phyloP scores from a whole-genome alignment of 35 echinoderm and acorn worm genomes.

The Ophioderma brevispina region DNA sequence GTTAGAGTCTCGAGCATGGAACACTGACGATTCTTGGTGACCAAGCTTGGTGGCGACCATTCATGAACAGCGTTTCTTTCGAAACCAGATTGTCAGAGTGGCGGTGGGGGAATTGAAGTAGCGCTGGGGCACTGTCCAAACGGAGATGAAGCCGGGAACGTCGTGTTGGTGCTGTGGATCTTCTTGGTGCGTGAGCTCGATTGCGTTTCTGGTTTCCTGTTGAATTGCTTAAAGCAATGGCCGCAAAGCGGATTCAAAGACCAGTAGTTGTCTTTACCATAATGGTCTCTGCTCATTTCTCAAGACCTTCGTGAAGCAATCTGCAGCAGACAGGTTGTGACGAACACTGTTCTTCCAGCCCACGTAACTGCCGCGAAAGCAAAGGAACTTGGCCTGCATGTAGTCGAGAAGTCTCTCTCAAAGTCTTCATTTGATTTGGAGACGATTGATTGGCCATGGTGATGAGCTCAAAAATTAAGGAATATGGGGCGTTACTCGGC shows the following conservation, averaged over 20 bases:
- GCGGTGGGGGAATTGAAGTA: neutral
- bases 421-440: slow-evolving; percentile 51
- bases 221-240: neutral
- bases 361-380: slow-evolving; percentile 68
- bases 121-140: no score
- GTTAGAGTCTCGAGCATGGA: neutral
- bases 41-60: neutral
- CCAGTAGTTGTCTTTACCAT: slow-evolving; percentile 84
- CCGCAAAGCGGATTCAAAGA: slow-evolving; percentile 36
- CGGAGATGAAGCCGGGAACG: no score
- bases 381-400: slow-evolving; percentile 41
- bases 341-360: slow-evolving; percentile 91
- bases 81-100: no score
- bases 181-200: no score
- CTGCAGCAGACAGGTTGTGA: slow-evolving; percentile 77
- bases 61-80: neutral
- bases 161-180: neutral
- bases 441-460: slow-evolving; percentile 79
- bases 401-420: slow-evolving; percentile 72
- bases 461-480: slow-evolving; percentile 90
- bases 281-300: slow-evolving; percentile 41
- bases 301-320: slow-evolving; percentile 79
- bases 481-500: slow-evolving; percentile 59
- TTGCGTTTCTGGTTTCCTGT: no score
- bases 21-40: neutral